Evolutionary conservation across 2,797 vertebrate genomes (phyloP).

Genomic region (Tragopan temminckii): DNA sequence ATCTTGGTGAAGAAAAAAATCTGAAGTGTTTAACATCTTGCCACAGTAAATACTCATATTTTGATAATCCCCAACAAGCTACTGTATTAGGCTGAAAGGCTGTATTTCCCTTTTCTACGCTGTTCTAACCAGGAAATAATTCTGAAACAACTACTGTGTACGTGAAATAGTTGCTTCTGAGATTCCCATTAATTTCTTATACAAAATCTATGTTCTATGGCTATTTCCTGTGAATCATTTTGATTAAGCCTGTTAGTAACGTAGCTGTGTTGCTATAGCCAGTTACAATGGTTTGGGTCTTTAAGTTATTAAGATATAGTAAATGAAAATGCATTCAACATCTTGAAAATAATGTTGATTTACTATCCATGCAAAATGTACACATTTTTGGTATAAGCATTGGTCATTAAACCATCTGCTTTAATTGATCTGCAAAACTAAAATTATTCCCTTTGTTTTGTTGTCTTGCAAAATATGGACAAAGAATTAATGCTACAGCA

Average conservation of each 20-base stretch:
- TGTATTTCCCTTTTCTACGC: background rate
- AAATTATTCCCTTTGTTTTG: constrained; percentile 31
- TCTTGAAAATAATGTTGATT: background rate
- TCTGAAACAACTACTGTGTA: background rate
- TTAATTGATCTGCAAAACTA: background rate
- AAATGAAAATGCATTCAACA: background rate
- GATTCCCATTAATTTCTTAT: background rate
- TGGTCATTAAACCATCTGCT: constrained; percentile 34
- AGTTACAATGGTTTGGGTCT: background rate
- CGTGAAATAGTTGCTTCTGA: background rate
- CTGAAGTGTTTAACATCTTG: background rate
- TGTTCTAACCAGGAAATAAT: background rate
- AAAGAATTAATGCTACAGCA: constrained; percentile 4
- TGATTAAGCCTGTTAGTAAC: background rate
- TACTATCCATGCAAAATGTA: background rate
- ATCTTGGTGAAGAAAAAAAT: background rate
- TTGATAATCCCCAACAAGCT: background rate
- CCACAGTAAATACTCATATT: background rate
- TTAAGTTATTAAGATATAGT: constrained; percentile 1
- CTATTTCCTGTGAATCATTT: background rate
- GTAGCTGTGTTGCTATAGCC: background rate
- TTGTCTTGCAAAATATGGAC: background rate
- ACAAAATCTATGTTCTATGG: background rate
- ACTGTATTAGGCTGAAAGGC: background rate
- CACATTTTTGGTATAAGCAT: background rate